These are phyloP conservation scores for Campoletis sonorensis DNA, from an alignment of 1,140 invertebrate species.

Conservation along the genomic window DNA sequence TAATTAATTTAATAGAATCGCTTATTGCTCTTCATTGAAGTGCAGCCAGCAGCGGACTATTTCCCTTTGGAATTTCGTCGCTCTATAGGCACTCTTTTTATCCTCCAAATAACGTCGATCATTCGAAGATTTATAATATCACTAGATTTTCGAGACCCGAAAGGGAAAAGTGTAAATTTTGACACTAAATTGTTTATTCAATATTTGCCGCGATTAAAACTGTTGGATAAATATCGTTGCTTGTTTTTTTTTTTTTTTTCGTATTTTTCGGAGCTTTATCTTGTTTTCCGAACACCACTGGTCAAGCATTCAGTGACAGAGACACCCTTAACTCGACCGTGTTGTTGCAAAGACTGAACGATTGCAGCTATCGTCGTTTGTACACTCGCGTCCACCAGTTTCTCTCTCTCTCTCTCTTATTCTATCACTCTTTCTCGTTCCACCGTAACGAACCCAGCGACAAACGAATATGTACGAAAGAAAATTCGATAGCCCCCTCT, in stretches of 20 bases:
- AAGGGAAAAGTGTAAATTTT: no score
- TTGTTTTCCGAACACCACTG: background rate
- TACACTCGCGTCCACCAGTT: background rate
- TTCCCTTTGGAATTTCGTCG: background rate
- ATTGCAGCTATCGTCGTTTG: background rate
- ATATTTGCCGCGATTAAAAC: no score
- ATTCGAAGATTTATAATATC: background rate
- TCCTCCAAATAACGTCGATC: background rate
- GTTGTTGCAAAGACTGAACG: background rate
- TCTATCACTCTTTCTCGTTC: background rate
- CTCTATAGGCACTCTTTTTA: background rate
- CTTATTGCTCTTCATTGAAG: constrained; percentile 38
- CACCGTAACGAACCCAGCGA: background rate
- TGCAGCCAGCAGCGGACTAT: constrained; percentile 12
- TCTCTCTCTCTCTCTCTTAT: constrained; percentile 7
- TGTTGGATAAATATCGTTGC: no score
- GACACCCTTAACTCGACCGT: background rate
- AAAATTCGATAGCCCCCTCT: constrained; percentile 12
- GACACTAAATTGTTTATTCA: background rate
- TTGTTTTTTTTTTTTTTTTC: no score
- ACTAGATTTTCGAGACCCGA: background rate
- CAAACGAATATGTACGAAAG: background rate
- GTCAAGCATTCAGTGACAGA: background rate
- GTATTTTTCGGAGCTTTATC: no score
- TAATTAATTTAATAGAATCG: constrained; percentile 45